phyloP scores from a whole-genome alignment of 2,888 invertebrate genomes.

The Drosophila bunnanda region DNA sequence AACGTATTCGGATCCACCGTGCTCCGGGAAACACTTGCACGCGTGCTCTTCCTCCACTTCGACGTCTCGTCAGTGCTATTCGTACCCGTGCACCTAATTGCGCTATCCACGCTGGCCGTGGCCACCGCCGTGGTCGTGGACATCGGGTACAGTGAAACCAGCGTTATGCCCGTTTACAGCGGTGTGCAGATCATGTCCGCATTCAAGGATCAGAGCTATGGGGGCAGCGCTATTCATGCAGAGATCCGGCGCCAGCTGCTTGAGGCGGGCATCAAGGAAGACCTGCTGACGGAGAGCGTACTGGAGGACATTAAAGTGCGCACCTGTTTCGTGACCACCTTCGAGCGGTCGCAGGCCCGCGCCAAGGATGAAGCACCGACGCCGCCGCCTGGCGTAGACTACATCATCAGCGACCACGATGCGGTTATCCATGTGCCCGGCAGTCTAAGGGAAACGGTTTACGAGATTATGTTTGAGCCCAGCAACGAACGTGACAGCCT shows the following conservation, averaged over 20 bases:
- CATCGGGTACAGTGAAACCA: constrained; percentile 94
- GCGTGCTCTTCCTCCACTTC: constrained; percentile 96
- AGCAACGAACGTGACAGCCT: constrained; percentile 93
- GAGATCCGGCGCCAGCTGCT: constrained; percentile 86
- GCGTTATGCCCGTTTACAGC: constrained; percentile 93
- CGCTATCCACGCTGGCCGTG: constrained; percentile 92
- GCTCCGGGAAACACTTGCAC: constrained; percentile 94
- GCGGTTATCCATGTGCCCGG: constrained; percentile 88
- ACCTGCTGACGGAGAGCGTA: constrained; percentile 85
- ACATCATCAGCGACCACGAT: constrained; percentile 88
- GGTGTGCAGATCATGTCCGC: constrained; percentile 94
- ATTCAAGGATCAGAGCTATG: constrained; percentile 92
- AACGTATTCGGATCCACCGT: constrained; percentile 92
- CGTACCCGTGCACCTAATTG: constrained; percentile 93
- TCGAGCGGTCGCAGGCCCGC: constrained; percentile 88
- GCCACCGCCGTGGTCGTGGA: constrained; percentile 94
- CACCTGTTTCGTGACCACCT: constrained; percentile 94
- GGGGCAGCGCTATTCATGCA: constrained; percentile 89
- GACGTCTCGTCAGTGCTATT: constrained; percentile 93
- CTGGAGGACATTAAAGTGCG: constrained; percentile 93
- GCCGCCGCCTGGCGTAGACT: constrained; percentile 87
- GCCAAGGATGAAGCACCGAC: constrained; percentile 76
- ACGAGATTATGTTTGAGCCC: constrained; percentile 93
- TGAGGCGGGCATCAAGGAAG: constrained; percentile 83
- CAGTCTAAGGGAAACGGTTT: constrained; percentile 91